Base-by-base conservation (phyloP, 2,888 invertebrate genomes). In the Andricus quercusramuli region DNA sequence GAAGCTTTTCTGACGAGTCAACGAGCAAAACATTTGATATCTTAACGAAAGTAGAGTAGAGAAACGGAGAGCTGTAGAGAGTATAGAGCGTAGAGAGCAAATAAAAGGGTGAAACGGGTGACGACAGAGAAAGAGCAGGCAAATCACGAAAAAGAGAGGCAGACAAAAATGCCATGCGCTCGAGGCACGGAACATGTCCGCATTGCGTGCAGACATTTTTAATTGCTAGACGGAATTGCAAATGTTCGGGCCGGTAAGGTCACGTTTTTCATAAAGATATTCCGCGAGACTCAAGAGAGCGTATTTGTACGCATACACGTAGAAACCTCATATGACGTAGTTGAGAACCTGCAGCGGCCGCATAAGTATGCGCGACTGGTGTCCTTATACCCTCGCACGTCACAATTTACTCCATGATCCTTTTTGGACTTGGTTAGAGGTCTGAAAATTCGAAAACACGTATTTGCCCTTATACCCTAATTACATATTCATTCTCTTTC, bases 141-240 rank as follows among this genome's bases (percentile, higher is more conserved):
- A 77, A 67, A 68, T 82, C 77, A 70, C 59, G 41, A 25, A 64
- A 70, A 76, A 80, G 82, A 80, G 56, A 66, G 79, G 80, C 80
- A 78, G 80, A 81, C n/a, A 84, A 86, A 85, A 87, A 85, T 83
- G 85, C 84, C 83, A 86, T 82, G 81, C 81, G 79, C 83, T 68
- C 80, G 81, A 78, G 82, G 84, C 85, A 84, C 83, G 83, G 84
- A 80, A 82, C 83, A 83, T 82, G 84, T 83, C 78, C 78, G 77
- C 77, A 82, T 90, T 86, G 89, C 90, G 89, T 88, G 90, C 86
- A 85, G 87, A 88, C 87, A 84, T 86, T 88, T 88, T 89, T 90
- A 88, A 88, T 88, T 85, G 85, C 83, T 81, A 68, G 80, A 78
- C 80, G 84, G 85, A 87, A 87, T 85, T 83, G 88, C 85, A 88